These are phyloP conservation scores for Cheirogaleus major DNA, from an alignment of 2,797 vertebrate genomes.

Conservation along the genomic window DNA sequence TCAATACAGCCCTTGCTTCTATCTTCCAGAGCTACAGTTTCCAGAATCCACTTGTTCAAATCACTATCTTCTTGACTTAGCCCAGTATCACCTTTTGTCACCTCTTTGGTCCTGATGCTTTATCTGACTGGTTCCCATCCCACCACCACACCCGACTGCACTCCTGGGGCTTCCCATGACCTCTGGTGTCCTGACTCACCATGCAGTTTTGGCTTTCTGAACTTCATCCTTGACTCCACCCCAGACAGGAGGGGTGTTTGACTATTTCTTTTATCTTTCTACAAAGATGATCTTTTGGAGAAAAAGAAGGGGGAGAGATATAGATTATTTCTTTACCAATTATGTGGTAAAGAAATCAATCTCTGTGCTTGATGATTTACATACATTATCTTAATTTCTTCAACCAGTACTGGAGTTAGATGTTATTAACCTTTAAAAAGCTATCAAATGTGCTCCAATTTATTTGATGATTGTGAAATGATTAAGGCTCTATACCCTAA, in stretches of 20 bases:
- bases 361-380: background rate
- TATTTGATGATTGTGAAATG: constrained; percentile 6
- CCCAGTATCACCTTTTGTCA: background rate
- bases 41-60: background rate
- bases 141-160: background rate
- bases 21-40: background rate
- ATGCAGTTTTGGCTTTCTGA: background rate
- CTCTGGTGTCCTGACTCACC: background rate
- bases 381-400: constrained; percentile 24
- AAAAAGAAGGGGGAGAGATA: background rate
- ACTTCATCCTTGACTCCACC: background rate
- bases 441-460: background rate
- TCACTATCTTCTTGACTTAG: background rate
- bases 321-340: background rate
- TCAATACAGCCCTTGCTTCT: background rate
- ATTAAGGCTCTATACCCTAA: constrained; percentile 12
- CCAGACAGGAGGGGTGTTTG: background rate
- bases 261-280: background rate
- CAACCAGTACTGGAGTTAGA: background rate
- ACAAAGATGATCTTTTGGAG: background rate
- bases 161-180: background rate
- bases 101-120: background rate
- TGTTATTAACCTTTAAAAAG: constrained; percentile 31
- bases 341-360: background rate
- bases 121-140: background rate